These are phyloP conservation scores for Neodon shergylaensis DNA, from an alignment of 2,113 vertebrate genomes.

Conservation along the genomic window DNA sequence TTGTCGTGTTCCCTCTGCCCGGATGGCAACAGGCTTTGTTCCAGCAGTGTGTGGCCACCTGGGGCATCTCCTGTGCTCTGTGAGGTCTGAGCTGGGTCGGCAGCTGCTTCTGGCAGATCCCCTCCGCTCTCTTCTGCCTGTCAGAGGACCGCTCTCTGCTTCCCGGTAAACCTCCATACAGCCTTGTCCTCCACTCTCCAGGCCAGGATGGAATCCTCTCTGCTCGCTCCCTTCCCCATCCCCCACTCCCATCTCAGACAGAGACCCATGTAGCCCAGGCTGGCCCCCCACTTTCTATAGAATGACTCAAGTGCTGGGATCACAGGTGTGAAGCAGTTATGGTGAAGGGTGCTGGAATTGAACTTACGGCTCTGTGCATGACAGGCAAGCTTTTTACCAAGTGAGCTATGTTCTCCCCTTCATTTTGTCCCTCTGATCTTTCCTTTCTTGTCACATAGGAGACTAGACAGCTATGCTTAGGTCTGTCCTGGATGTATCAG, in stretches of 20 bases:
- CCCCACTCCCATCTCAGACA: not conserved
- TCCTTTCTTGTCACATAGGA: not conserved
- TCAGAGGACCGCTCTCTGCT: not conserved
- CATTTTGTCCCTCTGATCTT: not conserved
- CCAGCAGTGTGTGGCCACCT: not conserved
- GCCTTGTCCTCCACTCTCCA: not conserved
- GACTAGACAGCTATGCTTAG: not conserved
- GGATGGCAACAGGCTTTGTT: not conserved
- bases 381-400: not conserved
- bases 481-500: fast-evolving
- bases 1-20: not conserved
- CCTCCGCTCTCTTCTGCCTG: not conserved
- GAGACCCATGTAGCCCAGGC: not conserved
- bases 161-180: fast-evolving
- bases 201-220: not conserved
- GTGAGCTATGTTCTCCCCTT: not conserved
- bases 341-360: not conserved
- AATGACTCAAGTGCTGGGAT: not conserved
- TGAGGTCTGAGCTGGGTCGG: not conserved
- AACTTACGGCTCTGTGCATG: not conserved
- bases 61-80: not conserved
- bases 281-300: not conserved
- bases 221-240: no score
- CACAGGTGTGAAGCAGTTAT: not conserved
- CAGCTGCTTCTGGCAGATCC: not conserved